These are phyloP conservation scores for Chelonus insularis DNA, from an alignment of 1,140 invertebrate genomes.

Conservation along the genomic window DNA sequence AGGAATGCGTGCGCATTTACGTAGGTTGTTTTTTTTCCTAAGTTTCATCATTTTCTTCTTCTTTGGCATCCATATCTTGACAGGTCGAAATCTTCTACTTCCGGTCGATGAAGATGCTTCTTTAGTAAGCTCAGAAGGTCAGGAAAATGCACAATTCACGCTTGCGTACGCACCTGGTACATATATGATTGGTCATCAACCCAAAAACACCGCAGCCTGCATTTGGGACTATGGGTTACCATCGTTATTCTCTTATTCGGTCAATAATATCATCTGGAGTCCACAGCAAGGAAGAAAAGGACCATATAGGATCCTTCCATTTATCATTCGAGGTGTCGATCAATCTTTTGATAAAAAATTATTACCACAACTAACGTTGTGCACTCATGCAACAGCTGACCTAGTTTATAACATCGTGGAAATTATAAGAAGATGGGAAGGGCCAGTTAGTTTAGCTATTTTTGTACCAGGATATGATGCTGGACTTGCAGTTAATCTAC, in stretches of 20 bases:
- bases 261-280: constrained; percentile 53
- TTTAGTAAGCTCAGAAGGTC: constrained; percentile 16
- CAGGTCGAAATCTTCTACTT: constrained; percentile 32
- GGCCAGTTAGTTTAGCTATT: constrained; percentile 72
- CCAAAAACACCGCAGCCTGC: constrained; percentile 64
- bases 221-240: constrained; percentile 68
- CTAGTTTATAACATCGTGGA: constrained; percentile 73
- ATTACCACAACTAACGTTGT: constrained; percentile 62
- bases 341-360: constrained; percentile 47
- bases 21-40: constrained; percentile 36
- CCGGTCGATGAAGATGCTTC: constrained; percentile 2
- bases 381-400: constrained; percentile 75
- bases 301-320: constrained; percentile 68
- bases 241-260: constrained; percentile 57
- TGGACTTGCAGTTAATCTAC: constrained; percentile 64
- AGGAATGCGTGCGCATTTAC: constrained; percentile 29
- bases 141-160: constrained; percentile 11
- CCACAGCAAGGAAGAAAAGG: constrained; percentile 64
- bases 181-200: constrained; percentile 60
- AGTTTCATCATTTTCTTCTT: constrained; percentile 33
- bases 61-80: constrained; percentile 39
- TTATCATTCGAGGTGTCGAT: constrained; percentile 58
- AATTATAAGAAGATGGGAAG: constrained; percentile 71
- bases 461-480: constrained; percentile 73
- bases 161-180: constrained; percentile 53